Evolutionary conservation across 92 coral and sea anemone species (phyloP).

Genomic region (Ricordea florida): DNA sequence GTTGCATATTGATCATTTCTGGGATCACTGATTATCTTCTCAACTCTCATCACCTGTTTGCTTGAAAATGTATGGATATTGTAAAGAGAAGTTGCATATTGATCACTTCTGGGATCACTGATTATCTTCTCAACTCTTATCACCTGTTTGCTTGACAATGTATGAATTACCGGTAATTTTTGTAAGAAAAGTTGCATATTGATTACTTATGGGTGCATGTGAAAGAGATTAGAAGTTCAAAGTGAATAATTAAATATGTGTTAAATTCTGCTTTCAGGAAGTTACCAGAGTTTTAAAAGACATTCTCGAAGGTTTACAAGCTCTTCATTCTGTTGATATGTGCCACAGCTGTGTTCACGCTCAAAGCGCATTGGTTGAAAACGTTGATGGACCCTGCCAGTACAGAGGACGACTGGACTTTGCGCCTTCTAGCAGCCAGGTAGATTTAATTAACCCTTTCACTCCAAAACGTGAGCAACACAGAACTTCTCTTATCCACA

Average conservation of each 20-base stretch:
- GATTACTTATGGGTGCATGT: too few species aligned
- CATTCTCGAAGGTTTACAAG: constrained; percentile 35
- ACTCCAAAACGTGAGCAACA: background rate
- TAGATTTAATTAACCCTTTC: background rate
- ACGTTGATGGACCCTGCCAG: constrained; percentile 18
- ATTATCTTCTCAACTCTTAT: too few species aligned
- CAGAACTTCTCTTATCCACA: background rate
- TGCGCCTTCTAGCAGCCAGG: constrained; percentile 1
- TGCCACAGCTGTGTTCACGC: constrained; percentile 53
- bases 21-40: too few species aligned
- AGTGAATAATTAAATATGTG: background rate
- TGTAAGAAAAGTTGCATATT: too few species aligned
- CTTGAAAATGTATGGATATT: too few species aligned
- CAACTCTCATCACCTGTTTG: too few species aligned
- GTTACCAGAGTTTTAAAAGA: constrained; percentile 45
- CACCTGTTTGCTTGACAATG: too few species aligned
- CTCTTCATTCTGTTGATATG: constrained; percentile 44
- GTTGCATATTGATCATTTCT: too few species aligned
- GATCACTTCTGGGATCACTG: too few species aligned
- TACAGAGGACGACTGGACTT: constrained; percentile 22
- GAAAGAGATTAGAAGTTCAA: background rate
- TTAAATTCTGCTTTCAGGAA: constrained; percentile 14
- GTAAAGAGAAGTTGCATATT: too few species aligned
- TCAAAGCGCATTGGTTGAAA: constrained; percentile 40
- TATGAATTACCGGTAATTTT: too few species aligned